phyloP scores from a whole-genome alignment of 2,888 invertebrate genomes.

The Eulithis prunata region DNA sequence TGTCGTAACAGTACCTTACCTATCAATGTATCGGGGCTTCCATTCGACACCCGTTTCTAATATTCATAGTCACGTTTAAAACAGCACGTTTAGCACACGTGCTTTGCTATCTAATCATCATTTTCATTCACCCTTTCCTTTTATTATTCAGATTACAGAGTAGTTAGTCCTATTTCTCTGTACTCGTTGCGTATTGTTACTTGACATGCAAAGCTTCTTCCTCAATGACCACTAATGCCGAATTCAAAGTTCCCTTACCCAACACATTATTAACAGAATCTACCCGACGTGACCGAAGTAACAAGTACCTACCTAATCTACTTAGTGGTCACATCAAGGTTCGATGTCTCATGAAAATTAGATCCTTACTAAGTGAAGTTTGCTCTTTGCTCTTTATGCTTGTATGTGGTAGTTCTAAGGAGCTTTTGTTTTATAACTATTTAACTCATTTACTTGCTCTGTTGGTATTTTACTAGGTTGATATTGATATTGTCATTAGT shows the following conservation, averaged over 20 bases:
- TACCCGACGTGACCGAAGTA: slow-evolving; percentile 55
- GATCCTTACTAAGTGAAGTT: slow-evolving; percentile 57
- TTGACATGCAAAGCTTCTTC: slow-evolving; percentile 47
- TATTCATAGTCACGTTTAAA: slow-evolving; percentile 54
- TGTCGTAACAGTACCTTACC: slow-evolving; percentile 16
- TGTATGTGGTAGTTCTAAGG: slow-evolving; percentile 12
- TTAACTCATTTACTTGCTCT: slow-evolving; percentile 20
- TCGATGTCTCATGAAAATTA: slow-evolving; percentile 70
- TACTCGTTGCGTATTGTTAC: slow-evolving; percentile 35
- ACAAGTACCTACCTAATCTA: slow-evolving; percentile 64
- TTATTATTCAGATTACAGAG: slow-evolving; percentile 36
- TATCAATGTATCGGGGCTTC: slow-evolving; percentile 18
- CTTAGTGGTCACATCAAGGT: slow-evolving; percentile 64
- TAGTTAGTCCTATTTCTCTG: slow-evolving; percentile 36
- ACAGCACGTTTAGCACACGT: slow-evolving; percentile 55
- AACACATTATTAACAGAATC: slow-evolving; percentile 56
- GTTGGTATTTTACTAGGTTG: not conserved
- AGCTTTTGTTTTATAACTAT: slow-evolving; percentile 27
- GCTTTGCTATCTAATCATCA: slow-evolving; percentile 52
- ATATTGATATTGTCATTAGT: too few relatives aligned
- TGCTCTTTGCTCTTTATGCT: slow-evolving; percentile 42
- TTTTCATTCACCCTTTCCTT: slow-evolving; percentile 43
- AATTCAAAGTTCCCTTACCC: slow-evolving; percentile 53
- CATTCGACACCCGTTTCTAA: slow-evolving; percentile 36
- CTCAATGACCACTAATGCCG: slow-evolving; percentile 54